phyloP scores from a whole-genome alignment of 2,113 vertebrate genomes.

The Rhegmatorhina hoffmannsi region DNA sequence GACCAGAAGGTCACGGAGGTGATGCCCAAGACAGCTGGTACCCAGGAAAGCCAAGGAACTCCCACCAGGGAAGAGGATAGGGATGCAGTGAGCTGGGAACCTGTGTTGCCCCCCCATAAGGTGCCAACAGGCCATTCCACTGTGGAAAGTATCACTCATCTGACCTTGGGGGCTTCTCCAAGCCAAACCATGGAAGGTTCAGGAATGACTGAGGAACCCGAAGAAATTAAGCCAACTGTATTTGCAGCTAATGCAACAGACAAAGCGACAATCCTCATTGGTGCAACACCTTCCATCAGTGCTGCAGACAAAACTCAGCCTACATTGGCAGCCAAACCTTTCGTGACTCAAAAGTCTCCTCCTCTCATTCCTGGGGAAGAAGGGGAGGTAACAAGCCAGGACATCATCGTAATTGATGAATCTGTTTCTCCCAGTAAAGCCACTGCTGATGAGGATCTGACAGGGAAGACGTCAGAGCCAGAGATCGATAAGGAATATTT shows the following conservation, averaged over 20 bases:
- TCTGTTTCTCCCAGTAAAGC: slow-evolving; percentile 66
- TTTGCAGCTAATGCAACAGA: slow-evolving; percentile 28
- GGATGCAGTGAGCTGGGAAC: background rate
- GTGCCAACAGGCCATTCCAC: background rate
- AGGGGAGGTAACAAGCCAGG: slow-evolving; percentile 69
- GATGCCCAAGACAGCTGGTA: background rate
- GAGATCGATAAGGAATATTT: slow-evolving; percentile 81
- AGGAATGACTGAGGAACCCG: slow-evolving; percentile 56
- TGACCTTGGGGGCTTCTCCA: slow-evolving; percentile 26
- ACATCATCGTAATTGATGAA: slow-evolving; percentile 74
- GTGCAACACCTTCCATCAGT: background rate
- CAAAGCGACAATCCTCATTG: background rate
- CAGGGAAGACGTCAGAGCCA: slow-evolving; percentile 52
- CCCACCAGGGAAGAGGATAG: background rate
- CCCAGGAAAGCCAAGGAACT: background rate
- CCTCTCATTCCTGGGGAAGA: slow-evolving; percentile 63
- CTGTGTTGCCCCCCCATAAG: background rate
- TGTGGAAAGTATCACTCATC: slow-evolving; percentile 25
- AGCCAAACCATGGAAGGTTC: slow-evolving; percentile 64
- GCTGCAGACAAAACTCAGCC: slow-evolving; percentile 19
- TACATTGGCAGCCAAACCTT: slow-evolving; percentile 13
- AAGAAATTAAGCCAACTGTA: slow-evolving; percentile 11
- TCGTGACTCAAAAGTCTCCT: slow-evolving; percentile 35
- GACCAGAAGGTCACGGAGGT: slow-evolving; percentile 14
- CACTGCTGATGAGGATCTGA: slow-evolving; percentile 49